phyloP scores from a whole-genome alignment of 2,888 invertebrate species.

The Vanessa cardui region DNA sequence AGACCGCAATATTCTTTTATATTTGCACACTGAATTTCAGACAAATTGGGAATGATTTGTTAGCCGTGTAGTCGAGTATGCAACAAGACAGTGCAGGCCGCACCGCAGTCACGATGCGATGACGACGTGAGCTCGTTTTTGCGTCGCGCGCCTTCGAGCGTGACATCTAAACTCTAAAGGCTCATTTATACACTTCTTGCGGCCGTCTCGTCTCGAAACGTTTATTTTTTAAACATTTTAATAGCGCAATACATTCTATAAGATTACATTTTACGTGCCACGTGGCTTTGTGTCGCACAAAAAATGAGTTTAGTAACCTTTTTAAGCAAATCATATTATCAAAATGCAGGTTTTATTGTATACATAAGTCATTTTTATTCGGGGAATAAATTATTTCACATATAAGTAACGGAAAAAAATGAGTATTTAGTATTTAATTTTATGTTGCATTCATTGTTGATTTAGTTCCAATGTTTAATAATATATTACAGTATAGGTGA shows the following conservation, averaged over 20 bases:
- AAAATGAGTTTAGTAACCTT: conserved; percentile 23
- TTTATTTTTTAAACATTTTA: conserved; percentile 25
- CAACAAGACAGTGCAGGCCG: conserved; percentile 31
- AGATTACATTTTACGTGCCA: conserved; percentile 34
- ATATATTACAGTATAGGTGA: too few species aligned
- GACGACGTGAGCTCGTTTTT: conserved; percentile 71
- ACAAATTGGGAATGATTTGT: conserved; percentile 36
- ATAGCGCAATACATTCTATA: conserved; percentile 25
- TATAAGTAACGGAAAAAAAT: too few species aligned
- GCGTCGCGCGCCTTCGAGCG: conserved; percentile 64
- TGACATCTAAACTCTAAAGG: conserved; percentile 68
- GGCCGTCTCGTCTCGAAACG: conserved; percentile 27
- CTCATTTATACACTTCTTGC: conserved; percentile 76
- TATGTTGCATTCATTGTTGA: too few species aligned
- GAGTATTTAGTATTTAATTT: too few species aligned
- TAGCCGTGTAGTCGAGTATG: conserved; percentile 30
- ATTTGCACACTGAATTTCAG: conserved; percentile 29
- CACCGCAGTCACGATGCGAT: conserved; percentile 53
- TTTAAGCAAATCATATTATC: conserved; percentile 6
- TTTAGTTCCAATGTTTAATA: too few species aligned
- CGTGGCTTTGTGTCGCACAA: conserved; percentile 19
- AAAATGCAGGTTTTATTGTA: neutral
- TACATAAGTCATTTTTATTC: neutral
- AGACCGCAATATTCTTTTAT: conserved; percentile 36
- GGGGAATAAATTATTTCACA: neutral